Evolutionary conservation across 1,140 invertebrate genomes (phyloP), one percentile per base, ranked within the genome.

Genomic region (Conus betulinus): DNA sequence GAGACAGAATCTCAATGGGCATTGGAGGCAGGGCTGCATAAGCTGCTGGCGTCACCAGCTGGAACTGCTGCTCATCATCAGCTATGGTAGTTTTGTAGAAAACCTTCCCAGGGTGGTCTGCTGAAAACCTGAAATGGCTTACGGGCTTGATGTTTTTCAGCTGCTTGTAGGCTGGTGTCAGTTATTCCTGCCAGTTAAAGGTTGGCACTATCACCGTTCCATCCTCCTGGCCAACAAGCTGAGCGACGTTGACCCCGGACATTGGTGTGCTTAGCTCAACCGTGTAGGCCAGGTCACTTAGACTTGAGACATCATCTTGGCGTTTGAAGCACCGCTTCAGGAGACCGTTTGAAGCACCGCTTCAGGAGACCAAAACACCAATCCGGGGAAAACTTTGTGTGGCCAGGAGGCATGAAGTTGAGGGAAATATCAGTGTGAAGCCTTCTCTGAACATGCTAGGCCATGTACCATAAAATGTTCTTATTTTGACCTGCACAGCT

Each of bases 391-490:
- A 81, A 81, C 51, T 81, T 81, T 5, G 78, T 81, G 51, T 27
- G 90, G 89, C 90, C 93, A 92, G 85, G 88, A 90, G 90, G 87
- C 87, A 93, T 88, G 76, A 93, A 92, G 52, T 90, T 91, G 23
- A 90, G 78, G 23, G 85, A 17, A 13, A 91, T 78, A 6, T 60
- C 15, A 67, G 52, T 86, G 60, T 92, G 90, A 11, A 81, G 78
- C 7, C 78, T 27, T 25, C 25, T 27, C 78, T 52, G 27, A 27
- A 81, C 39, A 39, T 27, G 27, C 78, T 27, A 81, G 10, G 51
- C 51, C 10, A 81, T 13, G 39, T 81, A 51, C n/a, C n/a, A 81
- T 25, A 81, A 13, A 6, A 81, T 27, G 39, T 81, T 81, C 23
- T 81, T 81, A 23, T 81, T 81, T 51, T 81, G 78, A 4, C 78